phyloP scores from a whole-genome alignment of 2,888 invertebrate species.

The Ephialtes manifestator region DNA sequence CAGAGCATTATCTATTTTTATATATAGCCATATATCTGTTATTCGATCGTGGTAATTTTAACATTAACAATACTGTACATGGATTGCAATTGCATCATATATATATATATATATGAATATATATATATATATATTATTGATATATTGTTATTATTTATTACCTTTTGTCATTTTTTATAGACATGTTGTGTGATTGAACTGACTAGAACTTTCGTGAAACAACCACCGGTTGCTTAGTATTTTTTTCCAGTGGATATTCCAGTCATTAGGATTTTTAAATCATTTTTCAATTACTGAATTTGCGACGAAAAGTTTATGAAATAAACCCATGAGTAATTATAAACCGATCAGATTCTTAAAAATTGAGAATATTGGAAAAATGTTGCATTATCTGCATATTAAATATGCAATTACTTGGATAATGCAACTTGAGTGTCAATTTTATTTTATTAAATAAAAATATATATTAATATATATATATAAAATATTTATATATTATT shows the following conservation, averaged over 20 bases:
- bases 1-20: conserved; percentile 44
- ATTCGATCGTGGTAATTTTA: conserved; percentile 58
- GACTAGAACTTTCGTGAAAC: conserved; percentile 65
- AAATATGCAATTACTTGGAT: not conserved
- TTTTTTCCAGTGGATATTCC: conserved; percentile 1
- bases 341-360: not conserved
- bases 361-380: not conserved
- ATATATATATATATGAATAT: conserved; percentile 3
- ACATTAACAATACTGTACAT: conserved; percentile 69
- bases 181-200: conserved; percentile 60
- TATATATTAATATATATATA: too few species aligned
- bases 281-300: not conserved
- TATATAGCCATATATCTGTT: conserved; percentile 49
- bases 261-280: not conserved
- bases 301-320: not conserved
- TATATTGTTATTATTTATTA: conserved; percentile 28
- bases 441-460: not conserved
- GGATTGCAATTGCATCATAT: conserved; percentile 52
- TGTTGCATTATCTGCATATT: not conserved
- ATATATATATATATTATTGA: conserved; percentile 12
- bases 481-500: too few species aligned
- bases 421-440: not conserved
- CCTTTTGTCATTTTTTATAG: conserved; percentile 38
- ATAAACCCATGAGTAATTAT: not conserved
- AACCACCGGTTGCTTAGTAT: conserved; percentile 3